phyloP scores from a whole-genome alignment of 2,888 invertebrate species.

The Archips crataeganus region DNA sequence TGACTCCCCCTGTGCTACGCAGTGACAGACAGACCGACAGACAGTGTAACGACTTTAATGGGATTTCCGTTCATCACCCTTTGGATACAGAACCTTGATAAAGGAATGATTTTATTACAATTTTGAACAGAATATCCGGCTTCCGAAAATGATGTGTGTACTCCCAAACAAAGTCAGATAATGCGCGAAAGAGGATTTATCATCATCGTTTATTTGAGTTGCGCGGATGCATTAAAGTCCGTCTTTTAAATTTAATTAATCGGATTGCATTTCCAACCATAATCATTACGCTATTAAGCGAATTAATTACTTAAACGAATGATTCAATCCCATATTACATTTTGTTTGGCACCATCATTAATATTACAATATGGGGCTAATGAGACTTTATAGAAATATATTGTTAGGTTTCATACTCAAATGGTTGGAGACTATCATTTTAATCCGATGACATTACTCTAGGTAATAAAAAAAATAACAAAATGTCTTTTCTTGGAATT shows the following conservation, averaged over 20 bases:
- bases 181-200: constrained; percentile 4
- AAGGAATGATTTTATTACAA: not conserved
- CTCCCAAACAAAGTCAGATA: constrained; percentile 30
- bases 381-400: not conserved
- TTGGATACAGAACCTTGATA: no score
- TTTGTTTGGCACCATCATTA: not conserved
- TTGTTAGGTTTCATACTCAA: not conserved
- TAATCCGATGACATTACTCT: no score
- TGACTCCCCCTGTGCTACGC: no score
- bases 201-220: not conserved
- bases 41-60: no score
- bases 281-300: not conserved
- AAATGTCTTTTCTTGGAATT: no score
- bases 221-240: not conserved
- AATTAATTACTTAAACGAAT: not conserved
- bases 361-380: not conserved
- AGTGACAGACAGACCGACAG: no score
- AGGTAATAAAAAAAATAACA: no score
- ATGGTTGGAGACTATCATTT: no score
- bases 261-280: not conserved
- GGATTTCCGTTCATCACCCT: no score
- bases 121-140: not conserved
- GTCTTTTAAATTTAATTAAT: not conserved
- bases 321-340: not conserved
- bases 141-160: not conserved